Evolutionary conservation across 2,797 vertebrate genomes (phyloP).

Genomic region (Iguana delicatissima): DNA sequence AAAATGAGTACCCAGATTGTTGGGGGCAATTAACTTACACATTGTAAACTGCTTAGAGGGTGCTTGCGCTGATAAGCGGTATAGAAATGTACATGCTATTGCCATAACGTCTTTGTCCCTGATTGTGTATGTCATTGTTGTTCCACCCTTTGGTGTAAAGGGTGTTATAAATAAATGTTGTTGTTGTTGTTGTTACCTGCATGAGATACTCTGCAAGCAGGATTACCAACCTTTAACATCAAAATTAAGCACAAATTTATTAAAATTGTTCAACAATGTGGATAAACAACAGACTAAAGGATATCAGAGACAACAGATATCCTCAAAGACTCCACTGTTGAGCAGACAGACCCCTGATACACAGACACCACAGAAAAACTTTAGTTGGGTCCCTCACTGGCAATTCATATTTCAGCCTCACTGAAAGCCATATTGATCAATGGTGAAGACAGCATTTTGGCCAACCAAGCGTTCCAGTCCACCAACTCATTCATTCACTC

Average conservation of each 20-base stretch:
- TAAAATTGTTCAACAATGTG: background rate
- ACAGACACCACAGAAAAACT: background rate
- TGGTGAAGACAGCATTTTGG: background rate
- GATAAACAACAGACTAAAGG: background rate
- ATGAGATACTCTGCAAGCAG: background rate
- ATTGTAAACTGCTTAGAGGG: no score
- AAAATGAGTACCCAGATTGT: no score
- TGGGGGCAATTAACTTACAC: no score
- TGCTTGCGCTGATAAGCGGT: no score
- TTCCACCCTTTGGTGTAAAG: no score
- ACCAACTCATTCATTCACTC: background rate
- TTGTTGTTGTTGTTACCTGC: no score
- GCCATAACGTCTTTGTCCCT: no score
- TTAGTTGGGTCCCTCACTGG: background rate
- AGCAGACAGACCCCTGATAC: background rate
- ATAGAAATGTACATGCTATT: no score
- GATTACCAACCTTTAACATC: background rate
- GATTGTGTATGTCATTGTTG: no score
- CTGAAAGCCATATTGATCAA: background rate
- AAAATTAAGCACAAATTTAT: background rate
- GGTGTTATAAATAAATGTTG: no score
- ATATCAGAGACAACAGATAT: background rate
- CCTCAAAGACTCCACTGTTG: background rate
- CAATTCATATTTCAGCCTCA: background rate
- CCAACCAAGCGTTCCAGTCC: background rate